Evolutionary conservation across 2,113 vertebrate species (phyloP).

Genomic region (Uria lomvia): DNA sequence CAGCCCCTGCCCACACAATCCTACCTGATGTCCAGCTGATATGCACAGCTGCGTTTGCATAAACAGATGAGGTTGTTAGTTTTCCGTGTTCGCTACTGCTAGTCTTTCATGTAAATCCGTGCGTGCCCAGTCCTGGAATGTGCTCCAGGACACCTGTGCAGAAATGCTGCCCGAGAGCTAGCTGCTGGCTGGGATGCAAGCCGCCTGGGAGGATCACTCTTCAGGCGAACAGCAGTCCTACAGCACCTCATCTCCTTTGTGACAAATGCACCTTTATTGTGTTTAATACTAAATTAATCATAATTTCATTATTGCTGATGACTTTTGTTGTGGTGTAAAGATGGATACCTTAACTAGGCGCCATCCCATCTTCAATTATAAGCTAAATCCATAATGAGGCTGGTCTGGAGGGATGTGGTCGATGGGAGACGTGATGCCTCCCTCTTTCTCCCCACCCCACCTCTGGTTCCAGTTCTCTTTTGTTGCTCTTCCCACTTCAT

Average conservation of each 20-base stretch:
- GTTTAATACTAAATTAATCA: neutral
- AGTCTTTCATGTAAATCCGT: neutral
- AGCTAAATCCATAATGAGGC: fast-evolving
- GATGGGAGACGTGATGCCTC: neutral
- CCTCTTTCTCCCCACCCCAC: neutral
- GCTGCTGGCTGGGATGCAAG: fast-evolving
- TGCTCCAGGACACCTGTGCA: fast-evolving
- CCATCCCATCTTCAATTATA: neutral
- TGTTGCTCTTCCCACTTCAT: neutral
- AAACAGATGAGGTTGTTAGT: neutral
- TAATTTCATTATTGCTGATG: neutral
- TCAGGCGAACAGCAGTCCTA: neutral
- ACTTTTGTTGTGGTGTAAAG: neutral
- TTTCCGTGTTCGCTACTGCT: neutral
- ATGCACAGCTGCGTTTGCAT: neutral
- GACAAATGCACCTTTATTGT: neutral
- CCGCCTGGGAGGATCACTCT: fast-evolving
- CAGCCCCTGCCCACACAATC: neutral
- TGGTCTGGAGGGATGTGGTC: fast-evolving
- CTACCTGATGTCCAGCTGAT: neutral
- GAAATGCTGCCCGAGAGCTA: fast-evolving
- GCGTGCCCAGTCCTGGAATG: neutral
- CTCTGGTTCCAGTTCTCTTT: neutral
- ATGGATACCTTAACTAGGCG: neutral
- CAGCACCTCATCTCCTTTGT: neutral